Base-by-base conservation (phyloP, 2,797 vertebrate species). In the Hippocampus kuda region DNA sequence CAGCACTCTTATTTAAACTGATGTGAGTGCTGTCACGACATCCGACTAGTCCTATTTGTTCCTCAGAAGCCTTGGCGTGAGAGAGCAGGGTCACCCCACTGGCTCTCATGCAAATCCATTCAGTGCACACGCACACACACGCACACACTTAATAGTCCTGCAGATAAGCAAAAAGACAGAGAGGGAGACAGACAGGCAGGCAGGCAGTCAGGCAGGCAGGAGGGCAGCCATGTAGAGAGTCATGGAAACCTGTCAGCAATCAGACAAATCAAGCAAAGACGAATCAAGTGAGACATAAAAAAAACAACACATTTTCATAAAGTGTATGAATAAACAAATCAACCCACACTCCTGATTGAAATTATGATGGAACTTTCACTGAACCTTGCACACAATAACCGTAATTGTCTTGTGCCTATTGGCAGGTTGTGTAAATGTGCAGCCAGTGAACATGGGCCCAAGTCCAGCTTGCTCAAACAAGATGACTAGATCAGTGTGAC, bases 1-100 rank as follows among this genome's bases (percentile, higher is more conserved):
- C 81, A 77, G 82, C 79, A 82, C 81, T 91, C 90, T 90, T 90
- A 88, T 87, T 88, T 89, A 87, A 88, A 85, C 89, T 89, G 90
- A 93, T 87, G 90, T 90, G 85, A 87, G 83, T 73, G 88, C 79
- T 90, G 90, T 94, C 94, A 95, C 94, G 94, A 93, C 93, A 93
- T 90, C 89, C 84, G 79, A 85, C 84, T 78, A 84, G 81, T 89
- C 83, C 87, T 88, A 87, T 88, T 88, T 90, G 88, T 90, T 88
- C 86, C 83, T 86, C 89, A 85, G 85, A 85, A 88, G 85, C 88
- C 79, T 83, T 91, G 81, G 87, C 89, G 89, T 92, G 91, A 90
- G 88, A 91, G 86, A 84, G 85, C 83, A 84, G 81, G 80, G 81
- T 87, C 87, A 85, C 85, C 87, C 86, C 88, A 87, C 83, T 83